phyloP scores from a whole-genome alignment of 2,797 vertebrate species.

The Dicrostonyx torquatus region DNA sequence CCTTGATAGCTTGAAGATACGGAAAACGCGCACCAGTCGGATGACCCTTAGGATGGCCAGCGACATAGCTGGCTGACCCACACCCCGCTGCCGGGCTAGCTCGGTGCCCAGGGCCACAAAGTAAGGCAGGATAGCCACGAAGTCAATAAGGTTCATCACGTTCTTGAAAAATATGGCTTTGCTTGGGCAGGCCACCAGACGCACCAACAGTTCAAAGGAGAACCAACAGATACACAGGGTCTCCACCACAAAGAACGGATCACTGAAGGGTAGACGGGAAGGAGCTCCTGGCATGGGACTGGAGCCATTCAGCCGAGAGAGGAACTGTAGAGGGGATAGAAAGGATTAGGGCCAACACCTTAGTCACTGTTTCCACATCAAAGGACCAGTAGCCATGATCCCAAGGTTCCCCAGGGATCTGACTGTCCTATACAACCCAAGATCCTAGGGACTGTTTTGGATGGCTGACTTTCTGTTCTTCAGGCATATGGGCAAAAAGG shows the following conservation, averaged over 20 bases:
- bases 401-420: not conserved
- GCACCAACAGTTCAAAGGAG: constrained; percentile 92
- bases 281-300: not conserved
- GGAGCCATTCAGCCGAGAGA: constrained; percentile 68
- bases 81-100: constrained; percentile 90
- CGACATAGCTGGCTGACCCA: constrained; percentile 90
- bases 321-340: constrained; percentile 73
- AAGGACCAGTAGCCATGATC: not conserved
- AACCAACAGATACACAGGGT: constrained; percentile 96
- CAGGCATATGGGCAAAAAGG: not conserved
- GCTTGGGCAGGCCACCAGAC: constrained; percentile 90
- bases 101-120: constrained; percentile 95
- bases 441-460: not conserved
- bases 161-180: constrained; percentile 94
- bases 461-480: not conserved
- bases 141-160: constrained; percentile 97
- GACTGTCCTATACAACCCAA: not conserved
- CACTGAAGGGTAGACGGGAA: constrained; percentile 86
- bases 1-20: constrained; percentile 95
- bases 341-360: constrained; percentile 44
- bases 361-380: not conserved
- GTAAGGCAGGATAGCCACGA: constrained; percentile 95
- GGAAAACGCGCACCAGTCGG: constrained; percentile 93
- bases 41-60: constrained; percentile 94
- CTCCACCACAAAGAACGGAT: constrained; percentile 95